Evolutionary conservation across 2,888 invertebrate species (phyloP).

Genomic region (Cephus pygmeus): DNA sequence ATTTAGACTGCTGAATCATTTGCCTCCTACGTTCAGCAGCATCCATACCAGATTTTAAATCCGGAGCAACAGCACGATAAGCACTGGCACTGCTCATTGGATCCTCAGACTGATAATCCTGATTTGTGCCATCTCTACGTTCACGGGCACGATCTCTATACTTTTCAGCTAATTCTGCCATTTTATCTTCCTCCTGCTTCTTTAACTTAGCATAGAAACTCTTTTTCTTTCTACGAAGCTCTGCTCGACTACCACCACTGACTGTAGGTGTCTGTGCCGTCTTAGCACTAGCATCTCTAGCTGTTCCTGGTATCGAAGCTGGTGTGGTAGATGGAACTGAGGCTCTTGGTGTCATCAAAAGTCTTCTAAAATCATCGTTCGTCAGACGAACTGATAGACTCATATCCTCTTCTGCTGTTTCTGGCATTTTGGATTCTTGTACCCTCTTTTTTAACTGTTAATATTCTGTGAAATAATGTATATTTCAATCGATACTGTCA

Average conservation of each 20-base stretch:
- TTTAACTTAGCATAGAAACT: slow-evolving; percentile 94
- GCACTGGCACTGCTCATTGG: slow-evolving; percentile 88
- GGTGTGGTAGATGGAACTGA: slow-evolving; percentile 73
- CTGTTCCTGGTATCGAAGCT: slow-evolving; percentile 71
- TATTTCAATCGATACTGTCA: not conserved
- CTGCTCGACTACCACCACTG: slow-evolving; percentile 70
- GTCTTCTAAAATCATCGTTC: slow-evolving; percentile 96
- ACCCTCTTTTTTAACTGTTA: not conserved
- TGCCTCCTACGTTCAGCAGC: slow-evolving; percentile 94
- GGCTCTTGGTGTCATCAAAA: slow-evolving; percentile 93
- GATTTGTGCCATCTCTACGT: slow-evolving; percentile 84
- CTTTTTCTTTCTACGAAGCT: slow-evolving; percentile 91
- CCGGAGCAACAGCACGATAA: slow-evolving; percentile 95
- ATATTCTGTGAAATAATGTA: not conserved
- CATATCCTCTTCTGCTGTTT: slow-evolving; percentile 56
- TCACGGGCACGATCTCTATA: slow-evolving; percentile 93
- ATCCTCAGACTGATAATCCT: slow-evolving; percentile 85
- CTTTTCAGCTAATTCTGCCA: slow-evolving; percentile 93
- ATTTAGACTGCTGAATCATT: slow-evolving; percentile 98
- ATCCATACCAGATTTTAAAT: slow-evolving; percentile 92
- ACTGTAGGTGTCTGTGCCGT: slow-evolving; percentile 67
- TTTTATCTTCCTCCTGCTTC: slow-evolving; percentile 93
- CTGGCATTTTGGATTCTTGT: slow-evolving; percentile 52
- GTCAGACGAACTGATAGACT: slow-evolving; percentile 81
- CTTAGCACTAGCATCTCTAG: slow-evolving; percentile 78